Evolutionary conservation across 53 echinoderm and acorn worm species (phyloP).

Genomic region (Arbacia lixula): DNA sequence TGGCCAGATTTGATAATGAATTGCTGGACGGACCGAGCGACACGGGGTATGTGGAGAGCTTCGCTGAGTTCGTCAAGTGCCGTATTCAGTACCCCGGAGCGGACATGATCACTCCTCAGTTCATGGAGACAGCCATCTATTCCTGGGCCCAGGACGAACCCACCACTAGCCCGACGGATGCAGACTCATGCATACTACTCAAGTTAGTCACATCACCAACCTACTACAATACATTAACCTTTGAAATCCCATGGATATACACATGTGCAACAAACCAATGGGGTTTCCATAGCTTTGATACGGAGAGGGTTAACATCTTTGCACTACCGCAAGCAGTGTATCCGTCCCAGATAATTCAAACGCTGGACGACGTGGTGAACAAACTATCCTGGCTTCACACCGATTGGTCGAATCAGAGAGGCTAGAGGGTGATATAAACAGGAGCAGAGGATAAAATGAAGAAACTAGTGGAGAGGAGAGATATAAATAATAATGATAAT

Average conservation of each 20-base stretch:
- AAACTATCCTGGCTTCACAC: no score
- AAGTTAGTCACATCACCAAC: constrained; percentile 56
- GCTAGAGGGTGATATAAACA: no score
- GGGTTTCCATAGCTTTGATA: not conserved
- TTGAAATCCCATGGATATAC: not conserved
- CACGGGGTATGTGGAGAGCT: constrained; percentile 60
- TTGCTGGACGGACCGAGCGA: constrained; percentile 58
- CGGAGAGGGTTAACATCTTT: no score
- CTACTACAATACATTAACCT: no score
- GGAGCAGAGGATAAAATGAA: no score
- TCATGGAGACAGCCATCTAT: constrained; percentile 72
- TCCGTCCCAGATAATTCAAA: no score
- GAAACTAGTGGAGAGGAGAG: no score
- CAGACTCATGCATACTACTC: constrained; percentile 60
- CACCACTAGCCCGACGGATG: not conserved
- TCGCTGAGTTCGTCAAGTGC: constrained; percentile 77
- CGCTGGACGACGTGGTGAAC: no score
- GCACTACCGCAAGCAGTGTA: no score
- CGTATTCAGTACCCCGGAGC: constrained; percentile 74
- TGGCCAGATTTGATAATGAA: constrained; percentile 15
- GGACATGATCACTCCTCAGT: constrained; percentile 63
- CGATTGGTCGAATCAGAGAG: no score
- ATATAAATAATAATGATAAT: no score
- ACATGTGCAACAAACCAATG: no score
- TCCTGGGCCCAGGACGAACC: constrained; percentile 81